A percentile compares a stretch with the other conserved stretches of the same genome.
These are phyloP conservation scores for Myiotriccus ornatus DNA, from an alignment of 2,797 vertebrate genomes.

Conservation along the genomic window DNA sequence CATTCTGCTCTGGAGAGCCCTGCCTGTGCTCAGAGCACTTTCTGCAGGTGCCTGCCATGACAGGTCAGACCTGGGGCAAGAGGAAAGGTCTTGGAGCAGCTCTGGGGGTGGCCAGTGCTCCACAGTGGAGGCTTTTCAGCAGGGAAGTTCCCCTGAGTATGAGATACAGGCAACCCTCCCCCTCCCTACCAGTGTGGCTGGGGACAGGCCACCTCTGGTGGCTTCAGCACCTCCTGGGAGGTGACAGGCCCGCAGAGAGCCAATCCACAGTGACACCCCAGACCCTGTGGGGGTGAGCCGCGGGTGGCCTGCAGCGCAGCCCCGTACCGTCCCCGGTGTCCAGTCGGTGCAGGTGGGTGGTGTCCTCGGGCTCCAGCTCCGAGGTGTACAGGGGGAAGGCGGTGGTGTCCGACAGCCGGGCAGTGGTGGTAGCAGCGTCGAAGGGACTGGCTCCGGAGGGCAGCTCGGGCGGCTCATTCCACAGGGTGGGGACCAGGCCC, in stretches of 20 bases:
- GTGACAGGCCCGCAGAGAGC: neutral
- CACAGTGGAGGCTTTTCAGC: accelerated
- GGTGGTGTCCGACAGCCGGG: slow-evolving; percentile 42
- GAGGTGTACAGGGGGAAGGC: slow-evolving; percentile 61
- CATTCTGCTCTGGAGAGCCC: accelerated
- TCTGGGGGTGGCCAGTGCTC: no score
- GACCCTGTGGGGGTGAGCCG: accelerated
- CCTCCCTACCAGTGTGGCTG: neutral
- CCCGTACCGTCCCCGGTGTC: slow-evolving; percentile 79
- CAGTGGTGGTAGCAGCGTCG: slow-evolving; percentile 76
- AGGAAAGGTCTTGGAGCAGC: neutral
- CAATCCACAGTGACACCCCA: accelerated
- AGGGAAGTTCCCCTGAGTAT: neutral
- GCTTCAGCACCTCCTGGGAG: neutral
- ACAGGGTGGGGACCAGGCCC: slow-evolving; percentile 77
- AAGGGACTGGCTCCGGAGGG: slow-evolving; percentile 84
- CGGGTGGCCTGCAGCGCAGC: accelerated
- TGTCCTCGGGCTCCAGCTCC: slow-evolving; percentile 78
- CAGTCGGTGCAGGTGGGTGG: slow-evolving; percentile 73
- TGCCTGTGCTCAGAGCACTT: neutral
- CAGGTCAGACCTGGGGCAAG: neutral
- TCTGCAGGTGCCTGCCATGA: neutral
- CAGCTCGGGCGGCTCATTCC: slow-evolving; percentile 87
- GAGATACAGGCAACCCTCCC: neutral
- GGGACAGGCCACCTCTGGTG: neutral